Base-by-base conservation (phyloP, 2,888 invertebrate genomes). In the Cryptocephalus moraei region DNA sequence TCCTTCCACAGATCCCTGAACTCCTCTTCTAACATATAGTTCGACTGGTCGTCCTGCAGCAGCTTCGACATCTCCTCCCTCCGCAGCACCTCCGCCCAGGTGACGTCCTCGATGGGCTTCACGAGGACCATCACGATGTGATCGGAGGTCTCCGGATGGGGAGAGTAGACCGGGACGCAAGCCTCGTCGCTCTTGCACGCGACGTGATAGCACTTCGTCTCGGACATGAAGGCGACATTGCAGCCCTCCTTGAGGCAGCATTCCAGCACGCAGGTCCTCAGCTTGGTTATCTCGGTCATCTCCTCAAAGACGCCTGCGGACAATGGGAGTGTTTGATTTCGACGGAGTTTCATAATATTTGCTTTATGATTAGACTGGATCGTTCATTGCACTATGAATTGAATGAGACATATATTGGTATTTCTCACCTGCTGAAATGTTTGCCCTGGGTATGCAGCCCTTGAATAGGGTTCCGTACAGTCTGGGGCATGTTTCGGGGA, bases 161-260 rank as follows among this genome's bases (percentile, higher is more conserved):
- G 68, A 39, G 80, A 75, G 40, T 77, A 73, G 12, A 81, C 73
- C 0, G 89, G 89, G 52, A 82, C 61, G 60, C 89, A 90, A 32
- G 81, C 70, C 61, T 85, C 82, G 62, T 86, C 81, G 57, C 75
- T 83, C 6, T 70, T 73, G 68, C 89, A 89, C 49, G 78, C 77
- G 12, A 90, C 80, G 68, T 87, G 86, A 64, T 81, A 91, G 65
- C 91, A 91, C 51, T 81, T 81, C 13, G 75, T 70, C 60, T 87
- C 82, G 56, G 79, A 81, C 68, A 86, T 82, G 63, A 91, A 81
- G 4, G 84, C 88, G 52, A 89, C 82, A 67, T 91, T 86, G 66
- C 91, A 91, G 1, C 73, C 70, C 44, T 78, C 71, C 54, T 81
- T 68, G 43, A 75, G 60, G 68, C 88, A 82, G 71, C 87, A 84